These are phyloP conservation scores for Embiotoca jacksoni DNA, from an alignment of 2,113 vertebrate species.

Conservation along the genomic window DNA sequence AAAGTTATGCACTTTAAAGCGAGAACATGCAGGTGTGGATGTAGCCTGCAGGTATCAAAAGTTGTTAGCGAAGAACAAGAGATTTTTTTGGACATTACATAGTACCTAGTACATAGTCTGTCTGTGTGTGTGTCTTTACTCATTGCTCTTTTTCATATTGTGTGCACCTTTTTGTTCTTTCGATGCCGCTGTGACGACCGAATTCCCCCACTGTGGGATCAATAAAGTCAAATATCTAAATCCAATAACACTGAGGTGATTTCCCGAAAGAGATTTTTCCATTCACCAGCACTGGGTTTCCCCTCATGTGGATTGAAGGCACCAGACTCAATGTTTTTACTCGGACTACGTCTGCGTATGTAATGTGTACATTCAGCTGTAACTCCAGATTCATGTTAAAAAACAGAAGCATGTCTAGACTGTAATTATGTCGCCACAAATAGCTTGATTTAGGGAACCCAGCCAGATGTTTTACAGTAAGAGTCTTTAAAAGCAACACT, in stretches of 20 bases:
- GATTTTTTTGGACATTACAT: too few relatives aligned
- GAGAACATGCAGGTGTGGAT: too few relatives aligned
- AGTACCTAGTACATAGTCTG: too few relatives aligned
- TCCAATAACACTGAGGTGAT: not conserved
- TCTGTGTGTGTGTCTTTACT: too few relatives aligned
- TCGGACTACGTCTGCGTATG: constrained; percentile 15
- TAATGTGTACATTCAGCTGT: constrained; percentile 56
- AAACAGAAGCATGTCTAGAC: constrained; percentile 73
- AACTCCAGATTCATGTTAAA: constrained; percentile 60
- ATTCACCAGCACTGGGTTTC: constrained; percentile 7
- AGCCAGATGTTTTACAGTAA: constrained; percentile 73
- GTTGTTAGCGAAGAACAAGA: too few relatives aligned
- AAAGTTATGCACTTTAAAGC: too few relatives aligned
- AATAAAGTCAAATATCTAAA: too few relatives aligned
- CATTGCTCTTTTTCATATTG: too few relatives aligned
- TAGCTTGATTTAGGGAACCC: constrained; percentile 73
- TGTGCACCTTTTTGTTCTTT: too few relatives aligned
- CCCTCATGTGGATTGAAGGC: constrained; percentile 39
- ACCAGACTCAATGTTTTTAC: constrained; percentile 33
- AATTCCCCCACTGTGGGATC: too few relatives aligned
- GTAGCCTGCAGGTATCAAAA: too few relatives aligned
- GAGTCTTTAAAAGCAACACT: constrained; percentile 63
- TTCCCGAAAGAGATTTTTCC: not conserved
- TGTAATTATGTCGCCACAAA: constrained; percentile 75
- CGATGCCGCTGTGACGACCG: too few relatives aligned